Base-by-base conservation (phyloP, 2,888 invertebrate genomes). In the Dryomyza anilis region DNA sequence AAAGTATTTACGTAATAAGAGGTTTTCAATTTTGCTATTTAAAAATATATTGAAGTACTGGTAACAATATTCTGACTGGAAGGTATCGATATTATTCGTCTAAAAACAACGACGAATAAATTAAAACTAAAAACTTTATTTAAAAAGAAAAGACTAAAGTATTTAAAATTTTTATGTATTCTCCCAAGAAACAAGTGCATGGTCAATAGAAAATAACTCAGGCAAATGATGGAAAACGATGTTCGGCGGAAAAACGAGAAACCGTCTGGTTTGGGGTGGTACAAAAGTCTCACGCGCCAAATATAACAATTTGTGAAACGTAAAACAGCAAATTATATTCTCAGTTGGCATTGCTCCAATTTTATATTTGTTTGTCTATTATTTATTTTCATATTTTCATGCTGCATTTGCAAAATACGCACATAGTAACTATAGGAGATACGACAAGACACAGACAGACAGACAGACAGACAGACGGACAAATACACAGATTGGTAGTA, bases 161-260 rank as follows among this genome's bases (percentile, higher is more conserved):
- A n/a, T n/a, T n/a, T n/a, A n/a, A n/a, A n/a, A n/a, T n/a, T n/a
- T n/a, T n/a, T n/a, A n/a, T n/a, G n/a, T n/a, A n/a, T n/a, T n/a
- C 53, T 53, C 65, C 61, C 53, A 63, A 68, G 46, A 63, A 55
- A 56, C 69, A 70, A 70, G 68, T 68, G 68, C 70, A 70, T 57
- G 70, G 70, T 66, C 69, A 70, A 70, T 55, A 53, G 45, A 39
- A 45, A 55, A 25, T 55, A 53, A 43, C 16, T 30, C 55, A 55
- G 45, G 21, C 62, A 45, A 45, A 62, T 53, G 43, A 27, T 55
- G 43, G 25, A 50, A 59, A 48, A 33, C 21, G n/a, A 8, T 21
- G 39, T 14, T 12, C 3, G 39, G 8, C 14, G 39, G 39, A 39
- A n/a, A 39, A 7, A 7, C 33, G 7, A 39, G 14, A 7, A 39